Evolutionary conservation across 1,140 invertebrate genomes (phyloP).

Genomic region (Pseudomyrmex cubaensis): DNA sequence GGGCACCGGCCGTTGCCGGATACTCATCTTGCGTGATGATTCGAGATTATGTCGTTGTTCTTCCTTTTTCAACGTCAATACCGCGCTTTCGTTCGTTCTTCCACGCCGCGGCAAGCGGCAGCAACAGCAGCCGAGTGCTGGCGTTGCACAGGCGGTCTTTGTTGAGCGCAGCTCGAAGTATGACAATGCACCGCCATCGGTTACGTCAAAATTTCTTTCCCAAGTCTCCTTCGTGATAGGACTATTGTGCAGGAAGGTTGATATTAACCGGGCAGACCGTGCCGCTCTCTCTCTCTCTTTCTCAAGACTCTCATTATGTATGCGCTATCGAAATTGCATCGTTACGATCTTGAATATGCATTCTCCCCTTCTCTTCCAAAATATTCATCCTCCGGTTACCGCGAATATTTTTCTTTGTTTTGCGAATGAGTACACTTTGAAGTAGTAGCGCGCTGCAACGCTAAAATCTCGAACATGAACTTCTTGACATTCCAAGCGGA

Average conservation of each 20-base stretch:
- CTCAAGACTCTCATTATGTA: conserved; percentile 54
- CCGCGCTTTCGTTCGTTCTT: conserved; percentile 48
- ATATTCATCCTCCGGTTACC: conserved; percentile 12
- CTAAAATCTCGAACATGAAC: conserved; percentile 8
- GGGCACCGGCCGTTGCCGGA: conserved; percentile 15
- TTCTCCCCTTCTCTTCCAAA: not conserved
- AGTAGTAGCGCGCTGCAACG: conserved; percentile 7
- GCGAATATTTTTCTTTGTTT: not conserved
- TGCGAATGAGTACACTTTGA: not conserved
- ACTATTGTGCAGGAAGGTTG: conserved; percentile 60
- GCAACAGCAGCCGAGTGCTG: not conserved
- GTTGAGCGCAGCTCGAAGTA: conserved; percentile 47
- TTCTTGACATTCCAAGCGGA: conserved; percentile 51
- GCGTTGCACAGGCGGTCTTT: conserved; percentile 54
- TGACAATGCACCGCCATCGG: conserved; percentile 60
- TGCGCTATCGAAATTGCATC: conserved; percentile 61
- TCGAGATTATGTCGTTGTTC: conserved; percentile 58
- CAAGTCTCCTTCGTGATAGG: conserved; percentile 53
- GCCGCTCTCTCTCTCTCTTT: conserved; percentile 22
- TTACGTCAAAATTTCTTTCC: conserved; percentile 59
- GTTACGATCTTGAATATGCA: conserved; percentile 60
- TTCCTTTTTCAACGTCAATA: conserved; percentile 60
- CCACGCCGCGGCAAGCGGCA: not conserved
- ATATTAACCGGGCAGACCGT: conserved; percentile 53
- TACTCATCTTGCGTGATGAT: conserved; percentile 56